Evolutionary conservation across 1,140 invertebrate genomes (phyloP), one percentile per base, ranked within the genome.

Genomic region (Sminthurides bifidus): DNA sequence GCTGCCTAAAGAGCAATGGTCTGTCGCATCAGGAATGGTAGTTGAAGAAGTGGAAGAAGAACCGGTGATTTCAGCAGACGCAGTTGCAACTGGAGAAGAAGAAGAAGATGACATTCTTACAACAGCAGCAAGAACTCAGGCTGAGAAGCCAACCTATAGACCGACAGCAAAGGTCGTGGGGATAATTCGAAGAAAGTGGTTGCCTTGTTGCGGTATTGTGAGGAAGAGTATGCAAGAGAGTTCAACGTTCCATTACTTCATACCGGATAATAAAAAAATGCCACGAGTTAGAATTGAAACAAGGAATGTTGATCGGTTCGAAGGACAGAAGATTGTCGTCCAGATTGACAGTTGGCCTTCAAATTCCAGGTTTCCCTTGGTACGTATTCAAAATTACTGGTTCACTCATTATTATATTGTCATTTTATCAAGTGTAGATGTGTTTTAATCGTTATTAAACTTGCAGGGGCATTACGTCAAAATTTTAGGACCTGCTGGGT

Each of bases 141-240:
- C 17, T 55, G 56, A 52, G 10, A 0, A 49, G 24, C n/a, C 1
- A 19, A 0, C 19, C 6, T 21, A 66, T 81, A 74, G 72, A 51
- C 79, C 76, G 67, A 95, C 87, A 5, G 94, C 87, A 0, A 77
- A 78, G 68, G 81, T 99, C 57, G 92, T 98, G 44, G 93, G 91
- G 17, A 94, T 99, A 59, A 88, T 98, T 43, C 81, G 85, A 58
- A 77, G 95, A 60, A 98, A 97, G 69, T 98, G 93, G 92, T 74
- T 92, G 29, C 89, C 92, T 63, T 94, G 92, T 71, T 98, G 94
- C 76, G 95, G 95, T 27, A 92, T 97, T 64, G 72, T 98, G 45
- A 80, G 87, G 67, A 80, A 80, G 21, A 87, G 81, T 69, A 74
- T 79, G 12, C 73, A 91, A 15, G 82, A 84, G 74, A 81, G 81